Evolutionary conservation across 2,113 vertebrate species (phyloP).

Genomic region (Ciconia maguari): DNA sequence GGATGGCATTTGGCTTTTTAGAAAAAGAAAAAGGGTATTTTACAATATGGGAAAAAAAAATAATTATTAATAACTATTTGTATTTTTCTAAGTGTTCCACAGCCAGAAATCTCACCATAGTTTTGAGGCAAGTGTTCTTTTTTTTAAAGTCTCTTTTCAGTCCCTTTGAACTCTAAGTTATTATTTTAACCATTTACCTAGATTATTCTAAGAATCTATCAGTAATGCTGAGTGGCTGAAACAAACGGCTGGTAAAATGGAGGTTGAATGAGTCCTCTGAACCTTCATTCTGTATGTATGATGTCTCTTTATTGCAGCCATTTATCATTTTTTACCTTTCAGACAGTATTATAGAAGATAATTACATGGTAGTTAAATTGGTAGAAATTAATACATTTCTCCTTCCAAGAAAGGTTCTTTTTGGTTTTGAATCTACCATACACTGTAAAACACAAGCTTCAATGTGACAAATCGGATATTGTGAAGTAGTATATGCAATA

Average conservation of each 20-base stretch:
- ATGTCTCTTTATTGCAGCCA: constrained; percentile 20
- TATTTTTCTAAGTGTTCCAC: neutral
- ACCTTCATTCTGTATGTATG: neutral
- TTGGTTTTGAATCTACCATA: neutral
- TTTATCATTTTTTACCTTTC: constrained; percentile 55
- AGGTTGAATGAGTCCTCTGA: neutral
- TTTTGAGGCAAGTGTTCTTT: neutral
- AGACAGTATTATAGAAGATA: constrained; percentile 26
- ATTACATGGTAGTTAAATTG: constrained; percentile 45
- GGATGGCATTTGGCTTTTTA: neutral
- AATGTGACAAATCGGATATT: constrained; percentile 8
- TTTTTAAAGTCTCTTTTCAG: neutral
- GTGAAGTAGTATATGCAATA: neutral
- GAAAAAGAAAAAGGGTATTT: neutral
- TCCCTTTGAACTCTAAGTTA: neutral
- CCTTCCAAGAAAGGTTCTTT: constrained; percentile 23
- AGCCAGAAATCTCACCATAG: neutral
- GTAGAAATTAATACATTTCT: constrained; percentile 36
- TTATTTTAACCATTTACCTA: constrained; percentile 19
- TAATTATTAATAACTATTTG: neutral
- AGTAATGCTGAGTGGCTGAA: neutral
- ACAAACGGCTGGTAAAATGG: neutral
- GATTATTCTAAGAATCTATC: neutral
- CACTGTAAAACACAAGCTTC: neutral
- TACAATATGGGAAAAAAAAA: neutral